These are phyloP conservation scores for Drosophila paulistorum DNA, from an alignment of 1,140 invertebrate species.

Conservation along the genomic window DNA sequence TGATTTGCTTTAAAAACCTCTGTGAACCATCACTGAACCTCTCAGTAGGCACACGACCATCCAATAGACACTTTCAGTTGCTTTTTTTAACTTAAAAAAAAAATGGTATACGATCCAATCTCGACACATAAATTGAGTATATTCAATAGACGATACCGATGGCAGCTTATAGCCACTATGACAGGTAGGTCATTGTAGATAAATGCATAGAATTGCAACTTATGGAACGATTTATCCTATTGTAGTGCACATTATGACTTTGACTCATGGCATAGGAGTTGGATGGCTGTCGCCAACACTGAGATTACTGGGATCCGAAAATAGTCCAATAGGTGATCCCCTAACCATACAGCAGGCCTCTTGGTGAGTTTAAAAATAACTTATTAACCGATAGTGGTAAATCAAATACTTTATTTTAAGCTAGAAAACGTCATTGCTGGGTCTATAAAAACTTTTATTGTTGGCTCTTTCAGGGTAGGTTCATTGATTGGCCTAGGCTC, in stretches of 20 bases:
- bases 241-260: constrained; percentile 68
- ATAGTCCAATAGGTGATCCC: constrained; percentile 46
- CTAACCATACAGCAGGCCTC: constrained; percentile 63
- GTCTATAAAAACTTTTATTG: neutral
- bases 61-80: constrained; percentile 12
- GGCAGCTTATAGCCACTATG: constrained; percentile 69
- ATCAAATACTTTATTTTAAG: neutral
- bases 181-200: constrained; percentile 50
- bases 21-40: constrained; percentile 10
- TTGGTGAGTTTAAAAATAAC: constrained; percentile 36
- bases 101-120: constrained; percentile 45
- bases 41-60: constrained; percentile 50
- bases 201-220: too few species aligned
- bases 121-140: constrained; percentile 42
- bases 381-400: neutral
- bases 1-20: constrained; percentile 65
- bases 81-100: constrained; percentile 10
- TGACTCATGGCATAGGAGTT: constrained; percentile 61
- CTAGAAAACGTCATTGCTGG: neutral
- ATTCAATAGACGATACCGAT: constrained; percentile 64
- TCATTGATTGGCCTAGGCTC: constrained; percentile 64
- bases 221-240: neutral
- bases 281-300: constrained; percentile 67
- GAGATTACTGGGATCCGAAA: constrained; percentile 44
- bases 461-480: constrained; percentile 42